Percentiles rank a stretch among this genome's conserved stretches.
phyloP scores from a whole-genome alignment of 1,140 invertebrate genomes.

The Eueides isabella region DNA sequence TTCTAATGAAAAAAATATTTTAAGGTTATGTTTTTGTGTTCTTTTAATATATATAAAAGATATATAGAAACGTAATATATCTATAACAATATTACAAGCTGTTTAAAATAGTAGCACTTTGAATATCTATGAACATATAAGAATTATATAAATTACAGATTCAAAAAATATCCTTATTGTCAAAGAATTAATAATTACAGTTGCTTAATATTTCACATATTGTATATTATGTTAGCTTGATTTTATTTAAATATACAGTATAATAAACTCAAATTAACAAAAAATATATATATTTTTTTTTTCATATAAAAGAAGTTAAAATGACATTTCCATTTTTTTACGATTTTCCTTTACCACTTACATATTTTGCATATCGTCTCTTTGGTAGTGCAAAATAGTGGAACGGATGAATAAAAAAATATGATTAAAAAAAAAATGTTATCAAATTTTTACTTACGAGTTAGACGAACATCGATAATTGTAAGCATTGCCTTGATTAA shows the following conservation, averaged over 20 bases:
- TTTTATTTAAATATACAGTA: not conserved
- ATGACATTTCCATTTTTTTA: no score
- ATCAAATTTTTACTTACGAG: no score
- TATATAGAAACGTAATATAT: not conserved
- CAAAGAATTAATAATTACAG: not conserved
- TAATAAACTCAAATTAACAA: not conserved
- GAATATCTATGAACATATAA: not conserved
- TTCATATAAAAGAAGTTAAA: no score
- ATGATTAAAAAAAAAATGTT: no score
- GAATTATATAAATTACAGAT: not conserved
- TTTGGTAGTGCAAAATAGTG: no score
- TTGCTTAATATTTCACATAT: not conserved
- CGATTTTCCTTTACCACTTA: no score
- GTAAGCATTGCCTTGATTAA: no score
- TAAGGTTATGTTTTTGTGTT: not conserved
- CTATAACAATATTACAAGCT: not conserved
- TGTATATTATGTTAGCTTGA: not conserved
- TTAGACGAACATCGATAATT: no score
- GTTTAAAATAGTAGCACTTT: not conserved
- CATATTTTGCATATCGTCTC: no score
- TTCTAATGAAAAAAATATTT: not conserved
- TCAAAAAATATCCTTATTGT: not conserved
- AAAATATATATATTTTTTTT: no score
- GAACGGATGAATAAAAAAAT: no score
- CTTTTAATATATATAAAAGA: not conserved